phyloP scores from a whole-genome alignment of 2,888 invertebrate species.

The Philereme vetulata region DNA sequence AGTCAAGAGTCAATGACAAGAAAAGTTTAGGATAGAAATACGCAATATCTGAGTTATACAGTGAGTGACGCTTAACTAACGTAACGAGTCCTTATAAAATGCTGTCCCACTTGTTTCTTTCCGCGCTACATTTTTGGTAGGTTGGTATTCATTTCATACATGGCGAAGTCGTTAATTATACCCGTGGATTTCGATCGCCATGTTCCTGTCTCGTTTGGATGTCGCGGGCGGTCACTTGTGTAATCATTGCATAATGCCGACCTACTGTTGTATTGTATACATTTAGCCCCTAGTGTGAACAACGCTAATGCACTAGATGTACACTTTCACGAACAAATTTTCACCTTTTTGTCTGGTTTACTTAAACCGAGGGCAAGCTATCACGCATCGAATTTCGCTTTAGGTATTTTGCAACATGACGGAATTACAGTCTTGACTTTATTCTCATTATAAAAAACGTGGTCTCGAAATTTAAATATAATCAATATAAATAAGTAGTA shows the following conservation, averaged over 20 bases:
- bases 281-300: constrained; percentile 63
- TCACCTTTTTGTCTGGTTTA: constrained; percentile 42
- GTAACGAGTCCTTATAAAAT: constrained; percentile 3
- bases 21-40: no score
- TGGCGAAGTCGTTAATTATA: constrained; percentile 28
- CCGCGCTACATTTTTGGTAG: constrained; percentile 17
- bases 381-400: not conserved
- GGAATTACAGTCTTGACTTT: no score
- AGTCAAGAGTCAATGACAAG: no score
- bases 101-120: constrained; percentile 14
- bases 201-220: constrained; percentile 28
- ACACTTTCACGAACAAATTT: constrained; percentile 63
- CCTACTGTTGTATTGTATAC: constrained; percentile 50
- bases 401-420: constrained; percentile 3
- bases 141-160: constrained; percentile 20
- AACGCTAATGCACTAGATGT: constrained; percentile 63
- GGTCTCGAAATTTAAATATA: not conserved
- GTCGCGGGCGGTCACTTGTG: constrained; percentile 38
- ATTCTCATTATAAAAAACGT: not conserved
- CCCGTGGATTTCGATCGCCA: constrained; percentile 30
- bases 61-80: not conserved
- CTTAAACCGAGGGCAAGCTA: constrained; percentile 8
- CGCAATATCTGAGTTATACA: no score
- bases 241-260: constrained; percentile 53
- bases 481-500: not conserved